Evolutionary conservation across 1,140 invertebrate species (phyloP).

Genomic region (Drosophila repletoides): DNA sequence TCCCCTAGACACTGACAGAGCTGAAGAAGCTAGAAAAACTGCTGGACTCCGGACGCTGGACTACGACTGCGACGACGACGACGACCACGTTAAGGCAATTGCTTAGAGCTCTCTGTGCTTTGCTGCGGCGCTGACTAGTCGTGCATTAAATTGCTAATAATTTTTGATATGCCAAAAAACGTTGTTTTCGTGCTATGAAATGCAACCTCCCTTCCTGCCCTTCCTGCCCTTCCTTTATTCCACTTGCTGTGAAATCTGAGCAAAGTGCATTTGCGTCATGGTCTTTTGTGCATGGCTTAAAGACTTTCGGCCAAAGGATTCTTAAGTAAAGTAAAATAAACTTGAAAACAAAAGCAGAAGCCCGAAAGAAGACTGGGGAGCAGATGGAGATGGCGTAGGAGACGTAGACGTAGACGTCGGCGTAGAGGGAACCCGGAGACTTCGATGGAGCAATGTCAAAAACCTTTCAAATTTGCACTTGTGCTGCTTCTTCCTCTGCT

Average conservation of each 20-base stretch:
- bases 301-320: constrained; percentile 12
- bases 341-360: constrained; percentile 23
- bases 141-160: constrained; percentile 80
- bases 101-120: neutral
- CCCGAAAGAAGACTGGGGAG: neutral
- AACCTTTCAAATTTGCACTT: constrained; percentile 60
- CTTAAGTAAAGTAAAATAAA: constrained; percentile 20
- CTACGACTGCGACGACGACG: neutral
- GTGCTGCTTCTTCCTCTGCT: constrained; percentile 23
- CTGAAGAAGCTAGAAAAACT: constrained; percentile 1
- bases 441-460: constrained; percentile 52
- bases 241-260: constrained; percentile 21
- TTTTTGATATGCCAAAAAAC: constrained; percentile 71
- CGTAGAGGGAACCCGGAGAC: neutral
- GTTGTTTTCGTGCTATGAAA: constrained; percentile 44
- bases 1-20: no score
- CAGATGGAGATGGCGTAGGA: neutral
- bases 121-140: constrained; percentile 55
- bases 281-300: constrained; percentile 25
- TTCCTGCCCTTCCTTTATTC: neutral
- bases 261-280: constrained; percentile 36
- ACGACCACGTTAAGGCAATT: neutral
- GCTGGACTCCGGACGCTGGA: constrained; percentile 7
- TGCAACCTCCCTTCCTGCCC: neutral
- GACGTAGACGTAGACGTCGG: neutral